A percentile compares a stretch with the other conserved stretches of the same genome.
phyloP scores from a whole-genome alignment of 35 echinoderm and acorn worm species.

The Patiria miniata region DNA sequence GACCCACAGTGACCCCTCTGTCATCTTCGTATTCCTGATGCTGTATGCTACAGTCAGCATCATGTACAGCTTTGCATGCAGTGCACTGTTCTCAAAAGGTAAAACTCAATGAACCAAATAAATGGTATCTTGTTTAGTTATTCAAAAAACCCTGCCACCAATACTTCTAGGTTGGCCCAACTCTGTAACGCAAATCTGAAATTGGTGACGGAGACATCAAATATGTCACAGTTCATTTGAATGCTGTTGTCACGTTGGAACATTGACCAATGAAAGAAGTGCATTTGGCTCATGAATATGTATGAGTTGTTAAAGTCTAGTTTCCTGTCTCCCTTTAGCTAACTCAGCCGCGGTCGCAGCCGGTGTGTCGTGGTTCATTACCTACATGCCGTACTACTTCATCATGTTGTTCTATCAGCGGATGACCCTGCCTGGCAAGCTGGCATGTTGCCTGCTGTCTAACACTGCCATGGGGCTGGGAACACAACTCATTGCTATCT shows the following conservation, averaged over 20 bases:
- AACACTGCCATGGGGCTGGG: conserved; percentile 93
- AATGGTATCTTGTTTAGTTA: no score
- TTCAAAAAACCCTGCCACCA: no score
- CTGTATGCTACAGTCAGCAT: conserved; percentile 79
- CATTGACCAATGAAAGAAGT: no score
- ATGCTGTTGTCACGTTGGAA: no score
- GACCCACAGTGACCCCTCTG: conserved; percentile 69
- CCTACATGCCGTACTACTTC: conserved; percentile 89
- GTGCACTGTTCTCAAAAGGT: conserved; percentile 93
- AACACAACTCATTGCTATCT: conserved; percentile 75
- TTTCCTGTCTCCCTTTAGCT: conserved; percentile 34
- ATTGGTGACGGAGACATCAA: no score
- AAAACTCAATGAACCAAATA: background rate
- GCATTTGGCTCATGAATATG: no score
- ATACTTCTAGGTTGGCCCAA: no score
- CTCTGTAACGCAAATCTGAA: no score
- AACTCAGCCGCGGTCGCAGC: conserved; percentile 84
- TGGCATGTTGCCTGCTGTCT: conserved; percentile 65
- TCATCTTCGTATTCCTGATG: conserved; percentile 87
- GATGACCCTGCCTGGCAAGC: conserved; percentile 64
- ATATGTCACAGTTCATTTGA: no score
- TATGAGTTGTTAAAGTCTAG: no score
- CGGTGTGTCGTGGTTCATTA: conserved; percentile 79
- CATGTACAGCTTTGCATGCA: conserved; percentile 69
- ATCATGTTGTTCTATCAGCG: conserved; percentile 59